Conservation (phyloP, 1,140 invertebrate genomes). For the Hylaeus volcanicus region DNA sequence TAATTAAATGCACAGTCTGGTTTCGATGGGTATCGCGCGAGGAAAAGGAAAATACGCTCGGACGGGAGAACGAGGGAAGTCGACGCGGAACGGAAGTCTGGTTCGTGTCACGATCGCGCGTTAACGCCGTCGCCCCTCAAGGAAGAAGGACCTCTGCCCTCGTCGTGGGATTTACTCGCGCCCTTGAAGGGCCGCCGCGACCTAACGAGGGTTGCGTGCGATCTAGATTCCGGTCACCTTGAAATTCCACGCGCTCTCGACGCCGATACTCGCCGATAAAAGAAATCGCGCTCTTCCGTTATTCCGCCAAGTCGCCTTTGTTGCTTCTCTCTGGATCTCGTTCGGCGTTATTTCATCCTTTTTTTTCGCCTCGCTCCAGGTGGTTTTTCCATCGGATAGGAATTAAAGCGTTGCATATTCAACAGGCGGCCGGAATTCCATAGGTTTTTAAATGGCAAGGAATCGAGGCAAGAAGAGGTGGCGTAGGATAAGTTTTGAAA, state of each 20-base stretch:
- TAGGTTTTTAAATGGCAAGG: slow-evolving; percentile 5
- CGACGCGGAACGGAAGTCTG: slow-evolving; percentile 29
- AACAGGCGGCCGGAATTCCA: slow-evolving; percentile 22
- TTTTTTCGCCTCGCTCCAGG: not conserved
- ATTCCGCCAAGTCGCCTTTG: no score
- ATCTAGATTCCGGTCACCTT: slow-evolving; percentile 45
- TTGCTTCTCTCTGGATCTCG: not conserved
- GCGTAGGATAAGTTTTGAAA: no score
- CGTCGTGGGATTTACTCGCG: slow-evolving; percentile 51
- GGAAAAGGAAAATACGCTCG: not conserved
- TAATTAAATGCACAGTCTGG: slow-evolving; percentile 47
- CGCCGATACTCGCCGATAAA: slow-evolving; percentile 4
- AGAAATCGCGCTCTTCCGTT: slow-evolving; percentile 11
- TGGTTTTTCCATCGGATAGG: slow-evolving; percentile 16
- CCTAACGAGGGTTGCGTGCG: slow-evolving; percentile 17
- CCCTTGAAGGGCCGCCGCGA: slow-evolving; percentile 52
- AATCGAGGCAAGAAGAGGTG: no score
- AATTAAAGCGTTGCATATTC: slow-evolving; percentile 30
- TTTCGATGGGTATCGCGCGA: slow-evolving; percentile 53
- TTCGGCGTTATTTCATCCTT: not conserved
- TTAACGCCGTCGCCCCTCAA: slow-evolving; percentile 38
- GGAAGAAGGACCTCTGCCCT: slow-evolving; percentile 21
- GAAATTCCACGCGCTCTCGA: not conserved
- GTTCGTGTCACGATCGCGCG: slow-evolving; percentile 42
- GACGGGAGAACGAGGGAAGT: not conserved